Conservation (phyloP, 2,113 vertebrate genomes). For the Crotalus viridis region DNA sequence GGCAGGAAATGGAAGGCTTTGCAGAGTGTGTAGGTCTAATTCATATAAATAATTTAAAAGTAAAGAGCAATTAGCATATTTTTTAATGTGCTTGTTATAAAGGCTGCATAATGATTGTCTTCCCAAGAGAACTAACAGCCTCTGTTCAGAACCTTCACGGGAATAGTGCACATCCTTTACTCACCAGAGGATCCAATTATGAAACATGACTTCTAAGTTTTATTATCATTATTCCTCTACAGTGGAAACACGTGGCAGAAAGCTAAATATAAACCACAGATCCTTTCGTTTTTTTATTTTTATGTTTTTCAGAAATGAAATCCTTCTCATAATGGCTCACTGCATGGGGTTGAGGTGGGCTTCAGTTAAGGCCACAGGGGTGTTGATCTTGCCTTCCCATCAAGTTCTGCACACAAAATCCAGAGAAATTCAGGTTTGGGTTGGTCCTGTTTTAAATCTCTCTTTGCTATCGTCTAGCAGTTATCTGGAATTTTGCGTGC, state of each 20-base stretch:
- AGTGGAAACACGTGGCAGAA: background rate
- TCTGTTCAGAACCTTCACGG: conserved; percentile 16
- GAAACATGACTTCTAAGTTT: conserved; percentile 14
- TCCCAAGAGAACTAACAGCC: conserved; percentile 21
- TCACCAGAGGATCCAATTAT: conserved; percentile 4
- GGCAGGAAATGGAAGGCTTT: conserved; percentile 20
- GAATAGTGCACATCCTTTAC: background rate
- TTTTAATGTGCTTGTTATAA: conserved; percentile 30
- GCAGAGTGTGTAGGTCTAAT: conserved; percentile 28
- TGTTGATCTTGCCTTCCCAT: background rate
- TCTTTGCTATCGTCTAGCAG: background rate
- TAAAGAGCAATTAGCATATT: conserved; percentile 38
- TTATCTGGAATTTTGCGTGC: conserved; percentile 42
- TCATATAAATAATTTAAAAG: conserved; percentile 35
- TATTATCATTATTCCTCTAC: conserved; percentile 30
- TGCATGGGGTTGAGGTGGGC: background rate
- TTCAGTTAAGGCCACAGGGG: background rate
- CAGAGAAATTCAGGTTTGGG: background rate
- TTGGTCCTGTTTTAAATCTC: background rate
- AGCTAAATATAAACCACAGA: conserved; percentile 42
- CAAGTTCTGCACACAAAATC: background rate
- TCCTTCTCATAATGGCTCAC: background rate
- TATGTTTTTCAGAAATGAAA: conserved; percentile 30
- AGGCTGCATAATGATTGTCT: conserved; percentile 18
- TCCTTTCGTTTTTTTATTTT: background rate